Conservation (phyloP, 2,888 invertebrate species). For the Lepidonotus clava region DNA sequence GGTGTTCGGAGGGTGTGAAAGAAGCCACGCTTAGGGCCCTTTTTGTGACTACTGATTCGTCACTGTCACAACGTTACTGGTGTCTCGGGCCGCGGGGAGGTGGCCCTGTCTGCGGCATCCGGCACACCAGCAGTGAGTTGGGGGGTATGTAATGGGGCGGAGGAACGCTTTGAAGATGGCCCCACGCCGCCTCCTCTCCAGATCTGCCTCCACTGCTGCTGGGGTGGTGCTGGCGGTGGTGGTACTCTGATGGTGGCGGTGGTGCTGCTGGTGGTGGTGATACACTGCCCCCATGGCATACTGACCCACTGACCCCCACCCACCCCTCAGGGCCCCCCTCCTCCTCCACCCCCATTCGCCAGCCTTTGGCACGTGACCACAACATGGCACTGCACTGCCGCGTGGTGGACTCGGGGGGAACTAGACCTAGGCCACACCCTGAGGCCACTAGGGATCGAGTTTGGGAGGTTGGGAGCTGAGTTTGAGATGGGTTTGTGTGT, state of each 20-base stretch:
- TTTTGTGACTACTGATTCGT: no score
- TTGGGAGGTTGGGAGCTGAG: no score
- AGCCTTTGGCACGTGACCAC: constrained; percentile 24
- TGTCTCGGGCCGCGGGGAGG: no score
- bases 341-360: no score
- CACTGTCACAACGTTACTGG: no score
- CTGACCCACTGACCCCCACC: constrained; percentile 12
- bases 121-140: neutral
- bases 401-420: neutral
- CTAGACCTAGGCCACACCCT: no score
- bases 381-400: neutral
- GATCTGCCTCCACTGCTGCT: neutral
- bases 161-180: neutral
- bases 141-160: neutral
- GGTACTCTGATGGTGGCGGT: neutral
- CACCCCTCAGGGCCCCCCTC: neutral
- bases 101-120: no score
- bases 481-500: no score
- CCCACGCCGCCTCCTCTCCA: neutral
- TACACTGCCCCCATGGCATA: constrained; percentile 1
- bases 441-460: no score
- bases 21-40: no score
- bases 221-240: neutral
- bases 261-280: neutral
- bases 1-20: no score